These are phyloP conservation scores for Melangyna quadrimaculata DNA, from an alignment of 2,888 invertebrate species.

Conservation along the genomic window DNA sequence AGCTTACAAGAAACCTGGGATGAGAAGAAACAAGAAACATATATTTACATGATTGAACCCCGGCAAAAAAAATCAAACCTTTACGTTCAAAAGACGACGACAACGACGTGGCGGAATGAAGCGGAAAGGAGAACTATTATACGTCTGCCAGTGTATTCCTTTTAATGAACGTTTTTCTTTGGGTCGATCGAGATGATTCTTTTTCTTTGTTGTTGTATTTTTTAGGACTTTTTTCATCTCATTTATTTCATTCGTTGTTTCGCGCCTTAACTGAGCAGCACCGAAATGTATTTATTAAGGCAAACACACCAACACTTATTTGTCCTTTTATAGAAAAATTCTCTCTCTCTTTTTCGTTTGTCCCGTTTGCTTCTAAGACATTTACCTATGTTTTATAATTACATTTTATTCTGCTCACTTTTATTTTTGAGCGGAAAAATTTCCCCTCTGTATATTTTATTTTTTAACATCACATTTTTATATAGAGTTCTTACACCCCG, in stretches of 20 bases:
- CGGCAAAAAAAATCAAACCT: background rate
- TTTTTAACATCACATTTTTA: conserved; percentile 5
- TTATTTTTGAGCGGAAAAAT: conserved; percentile 29
- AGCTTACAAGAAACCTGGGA: conserved; percentile 23
- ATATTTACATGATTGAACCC: conserved; percentile 33
- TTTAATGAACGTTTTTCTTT: conserved; percentile 5
- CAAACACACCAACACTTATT: conserved; percentile 20
- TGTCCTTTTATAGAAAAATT: background rate
- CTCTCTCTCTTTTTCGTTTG: conserved; percentile 37
- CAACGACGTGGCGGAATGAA: background rate
- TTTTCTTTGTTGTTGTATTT: conserved; percentile 16
- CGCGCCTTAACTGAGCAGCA: conserved; percentile 24
- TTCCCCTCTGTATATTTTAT: conserved; percentile 27
- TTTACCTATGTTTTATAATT: conserved; percentile 69
- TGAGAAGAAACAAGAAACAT: conserved; percentile 34
- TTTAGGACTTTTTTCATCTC: conserved; percentile 13
- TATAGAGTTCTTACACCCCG: background rate
- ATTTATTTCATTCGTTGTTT: conserved; percentile 48
- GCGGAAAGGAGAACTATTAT: background rate
- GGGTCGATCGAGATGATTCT: background rate
- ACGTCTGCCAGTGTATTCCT: background rate
- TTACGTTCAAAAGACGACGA: conserved; percentile 14
- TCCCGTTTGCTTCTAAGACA: conserved; percentile 50
- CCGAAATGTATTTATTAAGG: conserved; percentile 24
- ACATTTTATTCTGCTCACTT: conserved; percentile 44